Base-by-base conservation (phyloP, 2,113 vertebrate genomes). In the Nyctereutes procyonoides region DNA sequence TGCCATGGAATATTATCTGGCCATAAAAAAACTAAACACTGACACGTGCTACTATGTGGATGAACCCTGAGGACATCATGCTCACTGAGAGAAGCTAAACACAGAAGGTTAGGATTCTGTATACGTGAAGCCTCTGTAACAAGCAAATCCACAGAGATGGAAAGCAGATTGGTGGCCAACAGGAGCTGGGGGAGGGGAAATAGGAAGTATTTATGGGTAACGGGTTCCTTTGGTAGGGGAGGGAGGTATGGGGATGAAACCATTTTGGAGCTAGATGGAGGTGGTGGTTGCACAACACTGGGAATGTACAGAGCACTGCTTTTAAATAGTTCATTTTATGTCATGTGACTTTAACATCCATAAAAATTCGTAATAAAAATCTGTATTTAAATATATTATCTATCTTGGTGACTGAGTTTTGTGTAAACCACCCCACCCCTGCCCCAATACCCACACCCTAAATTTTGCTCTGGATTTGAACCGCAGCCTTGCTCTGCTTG, bases 41-140 rank as follows among this genome's bases (percentile, higher is more conserved):
- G 8, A 48, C n/a, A 20, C 32, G 0, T 0, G 32, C 24, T 79
- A 12, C 4, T 1, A 8, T 2, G 8, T 0, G 24, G 43, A 14
- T 22, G n/a, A 73, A 16, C 9, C 24, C 62, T 9, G 30, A 67
- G 32, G 26, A 30, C 17, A 5, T 55, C 7, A 56, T 0, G 14
- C 26, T 43, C 1, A 16, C 2, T 38, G 26, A 76, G 16, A 81
- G 28, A 43, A 80, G 63, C 26, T 17, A 55, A 43, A n/a, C 6
- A 81, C 19, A 2, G 7, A 26, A 62, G 55, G 20, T 17, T 73
- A 11, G 38, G 67, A n/a, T 10, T 28, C 20, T 5, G 17, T 5
- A 17, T 17, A 24, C 4, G 20, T 1, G 20, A 65, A 17, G 7
- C 2, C 5, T 32, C 35, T 0, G 1, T 30, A 74, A 81, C 1